Base-by-base conservation (phyloP, 2,797 vertebrate species). In the Sebastes variabilis region DNA sequence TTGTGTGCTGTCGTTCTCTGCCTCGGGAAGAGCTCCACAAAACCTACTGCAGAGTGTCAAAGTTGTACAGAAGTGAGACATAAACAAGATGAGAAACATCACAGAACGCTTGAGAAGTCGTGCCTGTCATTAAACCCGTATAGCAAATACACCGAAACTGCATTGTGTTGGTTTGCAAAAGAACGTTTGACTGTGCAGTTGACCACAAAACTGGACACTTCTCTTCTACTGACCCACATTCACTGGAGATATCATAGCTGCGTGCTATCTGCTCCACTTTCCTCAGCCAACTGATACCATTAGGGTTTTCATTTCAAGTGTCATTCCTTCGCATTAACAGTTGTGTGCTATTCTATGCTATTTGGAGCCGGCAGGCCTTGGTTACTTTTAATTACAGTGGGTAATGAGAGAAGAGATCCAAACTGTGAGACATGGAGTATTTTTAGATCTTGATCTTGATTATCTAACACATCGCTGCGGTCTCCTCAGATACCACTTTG, bases 361-460 rank as follows among this genome's bases (percentile, higher is more conserved):
- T 92, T 90, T 81, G 69, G 80, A 87, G 86, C 77, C 86, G 82
- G 88, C 91, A 93, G 89, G 86, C 87, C 89, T 87, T 87, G 85
- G 92, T 93, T 94, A 91, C 91, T 95, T 95, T 95, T 96, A 96
- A 96, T 96, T 96, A 96, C 92, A 91, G 83, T 67, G 83, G 87
- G 94, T 94, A 95, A 95, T 91, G 90, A 93, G 95, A 95, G 92
- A 93, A 89, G 92, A 90, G 87, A 94, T 93, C 88, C 86, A 91
- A 92, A 93, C 93, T 92, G 91, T 89, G 92, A 95, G 93, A 95
- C 90, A 89, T 13, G 6, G 82, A 74, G 86, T 95, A 95, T 96
- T 95, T 95, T 94, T 96, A 96, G 95, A 94, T 83, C 75, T 87
- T 83, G 88, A 89, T 90, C 86, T 92, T 90, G 91, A 94, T 93